phyloP scores from a whole-genome alignment of 2,113 vertebrate genomes.

The Dolichallabes microphthalmus region DNA sequence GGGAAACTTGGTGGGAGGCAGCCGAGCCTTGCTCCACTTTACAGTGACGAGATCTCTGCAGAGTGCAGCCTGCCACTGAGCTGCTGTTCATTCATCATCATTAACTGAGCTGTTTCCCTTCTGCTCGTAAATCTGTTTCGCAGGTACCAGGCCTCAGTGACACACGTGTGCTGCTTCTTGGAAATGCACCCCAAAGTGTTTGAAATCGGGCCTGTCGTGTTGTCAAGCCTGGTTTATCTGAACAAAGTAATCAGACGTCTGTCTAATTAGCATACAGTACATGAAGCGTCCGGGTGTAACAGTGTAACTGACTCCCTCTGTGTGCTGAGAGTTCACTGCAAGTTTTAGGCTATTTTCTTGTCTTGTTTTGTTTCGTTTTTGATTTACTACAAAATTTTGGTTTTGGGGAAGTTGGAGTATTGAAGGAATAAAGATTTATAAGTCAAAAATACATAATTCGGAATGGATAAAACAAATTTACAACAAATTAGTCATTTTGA shows the following conservation, averaged over 20 bases:
- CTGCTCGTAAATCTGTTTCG: constrained; percentile 24
- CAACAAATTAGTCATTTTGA: background rate
- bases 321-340: background rate
- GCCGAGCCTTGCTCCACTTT: constrained; percentile 23
- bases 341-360: background rate
- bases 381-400: background rate
- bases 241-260: constrained; percentile 36
- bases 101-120: constrained; percentile 40
- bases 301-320: background rate
- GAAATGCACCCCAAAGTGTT: constrained; percentile 4
- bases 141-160: constrained; percentile 32
- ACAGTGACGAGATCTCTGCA: constrained; percentile 36
- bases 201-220: constrained; percentile 14
- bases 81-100: constrained; percentile 48
- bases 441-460: background rate
- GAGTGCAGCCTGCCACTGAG: constrained; percentile 27
- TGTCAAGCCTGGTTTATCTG: constrained; percentile 19
- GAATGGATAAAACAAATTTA: background rate
- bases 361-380: background rate
- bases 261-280: constrained; percentile 14
- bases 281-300: background rate
- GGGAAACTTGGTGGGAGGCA: background rate
- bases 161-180: constrained; percentile 22
- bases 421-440: background rate
- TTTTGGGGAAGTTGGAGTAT: background rate